Conservation (phyloP, 2,113 vertebrate genomes). For the Amphilophus citrinellus region DNA sequence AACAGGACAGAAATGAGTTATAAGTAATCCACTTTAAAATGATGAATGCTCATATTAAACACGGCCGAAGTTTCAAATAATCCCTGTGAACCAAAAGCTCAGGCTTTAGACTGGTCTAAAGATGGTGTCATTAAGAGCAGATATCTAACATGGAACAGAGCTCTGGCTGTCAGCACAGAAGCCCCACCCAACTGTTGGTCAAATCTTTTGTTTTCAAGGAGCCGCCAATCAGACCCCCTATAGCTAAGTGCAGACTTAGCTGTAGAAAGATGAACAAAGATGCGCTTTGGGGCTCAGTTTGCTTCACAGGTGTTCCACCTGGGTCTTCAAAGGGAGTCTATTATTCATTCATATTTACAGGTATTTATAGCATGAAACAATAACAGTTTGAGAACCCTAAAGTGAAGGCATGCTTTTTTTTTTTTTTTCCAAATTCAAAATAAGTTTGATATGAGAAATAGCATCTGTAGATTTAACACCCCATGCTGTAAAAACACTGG, state of each 20-base stretch:
- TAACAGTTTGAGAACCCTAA: not conserved
- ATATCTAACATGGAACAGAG: too few species aligned
- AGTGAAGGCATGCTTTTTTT: not conserved
- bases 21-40: too few species aligned
- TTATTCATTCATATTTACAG: not conserved
- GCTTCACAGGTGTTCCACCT: not conserved
- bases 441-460: not conserved
- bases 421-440: not conserved
- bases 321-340: not conserved
- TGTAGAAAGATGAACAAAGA: not conserved
- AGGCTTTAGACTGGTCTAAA: too few species aligned
- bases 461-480: not conserved
- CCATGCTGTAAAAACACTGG: not conserved
- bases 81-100: too few species aligned
- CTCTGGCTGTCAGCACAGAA: too few species aligned
- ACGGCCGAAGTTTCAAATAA: too few species aligned
- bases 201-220: too few species aligned
- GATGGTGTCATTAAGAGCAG: too few species aligned
- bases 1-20: too few species aligned
- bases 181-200: too few species aligned
- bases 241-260: not conserved
- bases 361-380: not conserved
- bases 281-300: not conserved
- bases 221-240: too few species aligned
- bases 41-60: not conserved